Conservation (phyloP, 2,888 invertebrate genomes). For the Corbicula japonica region DNA sequence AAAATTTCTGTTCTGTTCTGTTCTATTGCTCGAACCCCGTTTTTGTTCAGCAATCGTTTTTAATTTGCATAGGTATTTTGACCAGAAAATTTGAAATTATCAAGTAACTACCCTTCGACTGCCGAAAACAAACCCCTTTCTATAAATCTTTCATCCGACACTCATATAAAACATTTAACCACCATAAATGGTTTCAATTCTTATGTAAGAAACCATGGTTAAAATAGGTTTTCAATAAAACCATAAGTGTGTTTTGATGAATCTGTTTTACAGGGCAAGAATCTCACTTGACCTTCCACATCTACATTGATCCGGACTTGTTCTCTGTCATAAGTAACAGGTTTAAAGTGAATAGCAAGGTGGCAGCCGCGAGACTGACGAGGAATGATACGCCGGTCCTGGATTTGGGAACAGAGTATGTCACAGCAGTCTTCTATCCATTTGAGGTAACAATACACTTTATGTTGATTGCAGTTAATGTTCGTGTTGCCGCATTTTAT, state of each 20-base stretch:
- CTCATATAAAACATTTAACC: not conserved
- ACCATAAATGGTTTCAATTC: too few relatives aligned
- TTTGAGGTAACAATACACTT: constrained; percentile 63
- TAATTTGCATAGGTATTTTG: too few relatives aligned
- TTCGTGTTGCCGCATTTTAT: too few relatives aligned
- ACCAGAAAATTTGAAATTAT: too few relatives aligned
- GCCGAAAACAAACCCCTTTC: too few relatives aligned
- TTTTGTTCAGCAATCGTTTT: too few relatives aligned
- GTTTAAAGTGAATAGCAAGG: constrained; percentile 62
- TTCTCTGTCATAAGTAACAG: constrained; percentile 48
- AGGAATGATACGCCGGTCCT: constrained; percentile 47
- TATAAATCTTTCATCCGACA: too few relatives aligned
- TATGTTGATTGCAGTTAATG: too few relatives aligned
- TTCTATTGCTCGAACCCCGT: too few relatives aligned
- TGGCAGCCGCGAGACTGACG: constrained; percentile 63
- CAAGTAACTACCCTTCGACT: too few relatives aligned
- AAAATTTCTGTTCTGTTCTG: too few relatives aligned
- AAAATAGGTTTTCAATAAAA: not conserved
- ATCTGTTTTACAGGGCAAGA: constrained; percentile 14
- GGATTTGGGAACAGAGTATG: constrained; percentile 59
- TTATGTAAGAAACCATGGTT: not conserved
- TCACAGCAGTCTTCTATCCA: constrained; percentile 70
- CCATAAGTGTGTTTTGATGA: not conserved
- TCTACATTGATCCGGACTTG: constrained; percentile 63
- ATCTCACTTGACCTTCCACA: constrained; percentile 48